Conservation (phyloP, 1,140 invertebrate genomes). For the Coelopa frigida region DNA sequence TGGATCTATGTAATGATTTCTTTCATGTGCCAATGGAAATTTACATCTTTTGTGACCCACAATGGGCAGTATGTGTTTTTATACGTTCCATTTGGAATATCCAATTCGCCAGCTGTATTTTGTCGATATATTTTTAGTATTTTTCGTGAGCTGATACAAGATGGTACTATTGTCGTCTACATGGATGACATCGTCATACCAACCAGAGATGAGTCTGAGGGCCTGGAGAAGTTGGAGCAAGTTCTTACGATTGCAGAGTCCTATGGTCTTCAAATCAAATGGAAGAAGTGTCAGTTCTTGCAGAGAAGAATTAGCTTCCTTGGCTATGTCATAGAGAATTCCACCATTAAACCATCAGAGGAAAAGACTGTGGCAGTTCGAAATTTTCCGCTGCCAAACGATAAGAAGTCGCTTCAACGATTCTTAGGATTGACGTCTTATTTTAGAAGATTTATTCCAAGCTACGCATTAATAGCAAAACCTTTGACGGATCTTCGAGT, state of each 20-base stretch:
- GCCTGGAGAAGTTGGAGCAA: background rate
- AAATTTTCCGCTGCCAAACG: constrained; percentile 26
- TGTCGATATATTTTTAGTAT: constrained; percentile 23
- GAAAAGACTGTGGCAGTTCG: constrained; percentile 26
- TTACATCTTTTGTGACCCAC: constrained; percentile 10
- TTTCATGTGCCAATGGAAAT: constrained; percentile 11
- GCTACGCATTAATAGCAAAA: constrained; percentile 21
- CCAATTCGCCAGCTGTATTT: constrained; percentile 28
- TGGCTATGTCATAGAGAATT: constrained; percentile 18
- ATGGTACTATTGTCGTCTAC: constrained; percentile 7
- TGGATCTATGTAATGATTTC: constrained; percentile 23
- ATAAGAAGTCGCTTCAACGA: constrained; percentile 23
- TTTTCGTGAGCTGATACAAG: constrained; percentile 6
- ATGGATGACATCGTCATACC: constrained; percentile 19
- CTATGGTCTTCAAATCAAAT: constrained; percentile 14
- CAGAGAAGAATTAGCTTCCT: constrained; percentile 16
- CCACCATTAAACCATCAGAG: constrained; percentile 18
- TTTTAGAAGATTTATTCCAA: constrained; percentile 32
- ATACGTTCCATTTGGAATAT: constrained; percentile 42
- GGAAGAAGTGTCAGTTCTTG: constrained; percentile 25
- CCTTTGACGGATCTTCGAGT: constrained; percentile 19
- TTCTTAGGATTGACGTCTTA: constrained; percentile 34
- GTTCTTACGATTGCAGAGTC: background rate
- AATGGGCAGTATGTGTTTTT: constrained; percentile 32
- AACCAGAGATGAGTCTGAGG: constrained; percentile 15